A percentile compares a stretch with the other conserved stretches of the same genome.
These are phyloP conservation scores for Heliopora coerulea DNA, from an alignment of 92 coral and sea anemone genomes.

Conservation along the genomic window DNA sequence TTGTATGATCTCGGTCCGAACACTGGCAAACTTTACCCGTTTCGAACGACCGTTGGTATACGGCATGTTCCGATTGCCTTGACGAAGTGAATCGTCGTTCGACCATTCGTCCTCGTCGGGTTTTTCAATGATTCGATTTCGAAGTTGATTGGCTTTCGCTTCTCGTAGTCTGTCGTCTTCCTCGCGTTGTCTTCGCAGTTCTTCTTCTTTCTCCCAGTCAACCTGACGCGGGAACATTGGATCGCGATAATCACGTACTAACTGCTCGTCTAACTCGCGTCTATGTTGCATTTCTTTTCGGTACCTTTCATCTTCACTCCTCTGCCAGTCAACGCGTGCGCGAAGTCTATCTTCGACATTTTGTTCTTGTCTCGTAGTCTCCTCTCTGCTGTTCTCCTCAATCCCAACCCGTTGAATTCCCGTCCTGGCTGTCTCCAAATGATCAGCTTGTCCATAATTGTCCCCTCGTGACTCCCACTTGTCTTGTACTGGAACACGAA, in stretches of 20 bases:
- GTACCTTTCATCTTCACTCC: constrained; percentile 71
- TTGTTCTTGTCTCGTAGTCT: constrained; percentile 52
- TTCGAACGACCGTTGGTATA: constrained; percentile 25
- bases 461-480: constrained; percentile 56
- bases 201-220: constrained; percentile 91
- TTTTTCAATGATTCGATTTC: constrained; percentile 73
- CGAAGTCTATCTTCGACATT: constrained; percentile 79
- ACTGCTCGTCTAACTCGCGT: constrained; percentile 46
- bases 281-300: constrained; percentile 47
- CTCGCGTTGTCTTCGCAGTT: constrained; percentile 71
- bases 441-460: constrained; percentile 6
- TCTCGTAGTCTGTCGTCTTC: constrained; percentile 70
- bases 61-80: constrained; percentile 61
- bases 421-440: not conserved
- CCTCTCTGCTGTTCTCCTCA: constrained; percentile 53
- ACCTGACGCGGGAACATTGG: constrained; percentile 62
- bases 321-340: constrained; percentile 60
- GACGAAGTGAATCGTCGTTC: too few species aligned
- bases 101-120: constrained; percentile 78
- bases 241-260: constrained; percentile 60
- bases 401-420: too few species aligned
- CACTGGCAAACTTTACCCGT: constrained; percentile 80
- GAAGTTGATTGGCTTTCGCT: constrained; percentile 62
- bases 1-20: constrained; percentile 90
- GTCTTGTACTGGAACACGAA: constrained; percentile 81